These are phyloP conservation scores for Caenorhabditis panamensis DNA, from an alignment of 2,888 invertebrate genomes.

Conservation along the genomic window DNA sequence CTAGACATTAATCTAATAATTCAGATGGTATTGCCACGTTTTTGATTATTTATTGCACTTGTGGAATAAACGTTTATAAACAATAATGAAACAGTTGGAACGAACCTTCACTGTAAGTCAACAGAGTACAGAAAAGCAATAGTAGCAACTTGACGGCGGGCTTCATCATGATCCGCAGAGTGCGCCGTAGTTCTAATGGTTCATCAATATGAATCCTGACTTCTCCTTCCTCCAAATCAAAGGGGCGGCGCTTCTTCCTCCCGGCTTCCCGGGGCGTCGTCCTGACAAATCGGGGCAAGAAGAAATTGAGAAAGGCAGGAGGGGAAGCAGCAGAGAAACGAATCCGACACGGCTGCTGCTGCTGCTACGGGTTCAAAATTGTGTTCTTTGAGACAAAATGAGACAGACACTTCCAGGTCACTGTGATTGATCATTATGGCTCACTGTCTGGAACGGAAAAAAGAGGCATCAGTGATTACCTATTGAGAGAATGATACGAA, in stretches of 20 bases:
- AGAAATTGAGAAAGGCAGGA: background rate
- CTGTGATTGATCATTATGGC: constrained; percentile 6
- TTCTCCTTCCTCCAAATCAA: constrained; percentile 17
- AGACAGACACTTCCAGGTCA: constrained; percentile 31
- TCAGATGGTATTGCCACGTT: background rate
- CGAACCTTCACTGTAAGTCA: constrained; percentile 43
- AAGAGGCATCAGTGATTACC: background rate
- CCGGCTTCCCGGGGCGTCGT: constrained; percentile 35
- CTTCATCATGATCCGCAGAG: constrained; percentile 24
- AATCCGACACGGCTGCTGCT: too few relatives aligned
- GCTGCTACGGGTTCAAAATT: constrained; percentile 40
- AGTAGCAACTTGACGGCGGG: constrained; percentile 40
- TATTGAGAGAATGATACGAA: too few relatives aligned
- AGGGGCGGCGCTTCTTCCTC: constrained; percentile 47
- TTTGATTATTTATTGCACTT: background rate
- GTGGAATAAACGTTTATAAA: background rate
- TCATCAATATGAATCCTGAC: constrained; percentile 17
- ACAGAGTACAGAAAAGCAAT: constrained; percentile 40
- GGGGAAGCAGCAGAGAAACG: background rate
- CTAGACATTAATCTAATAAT: background rate
- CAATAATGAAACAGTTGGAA: background rate
- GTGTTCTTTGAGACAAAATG: constrained; percentile 6
- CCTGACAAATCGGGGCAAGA: constrained; percentile 5
- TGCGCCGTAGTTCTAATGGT: constrained; percentile 29
- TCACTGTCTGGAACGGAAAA: constrained; percentile 10